These are phyloP conservation scores for Lamellibrachia luymesi DNA, from an alignment of 1,140 invertebrate species.

Conservation along the genomic window DNA sequence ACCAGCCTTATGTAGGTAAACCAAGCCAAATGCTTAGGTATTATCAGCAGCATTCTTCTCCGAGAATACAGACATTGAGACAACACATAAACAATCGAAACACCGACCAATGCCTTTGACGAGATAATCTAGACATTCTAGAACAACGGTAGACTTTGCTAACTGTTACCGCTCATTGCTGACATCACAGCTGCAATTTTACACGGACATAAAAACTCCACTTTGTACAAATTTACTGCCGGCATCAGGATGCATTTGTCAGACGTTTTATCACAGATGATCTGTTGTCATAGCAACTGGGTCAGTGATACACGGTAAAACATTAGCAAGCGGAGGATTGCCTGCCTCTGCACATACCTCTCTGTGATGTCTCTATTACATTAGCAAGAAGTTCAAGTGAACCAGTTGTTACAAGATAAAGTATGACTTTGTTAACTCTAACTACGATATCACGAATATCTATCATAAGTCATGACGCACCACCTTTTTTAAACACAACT, in stretches of 20 bases:
- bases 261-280: background rate
- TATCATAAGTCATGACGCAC: background rate
- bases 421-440: background rate
- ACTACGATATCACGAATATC: background rate
- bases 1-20: background rate
- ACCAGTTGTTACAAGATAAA: background rate
- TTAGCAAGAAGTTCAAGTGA: background rate
- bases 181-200: background rate
- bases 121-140: background rate
- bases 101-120: background rate
- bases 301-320: background rate
- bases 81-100: background rate
- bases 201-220: background rate
- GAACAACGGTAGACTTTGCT: background rate
- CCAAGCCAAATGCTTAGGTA: background rate
- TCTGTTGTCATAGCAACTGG: background rate
- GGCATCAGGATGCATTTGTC: background rate
- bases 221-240: background rate
- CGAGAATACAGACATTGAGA: background rate
- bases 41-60: background rate
- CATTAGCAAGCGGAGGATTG: background rate
- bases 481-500: too few species aligned
- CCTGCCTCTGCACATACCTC: background rate
- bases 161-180: background rate
- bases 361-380: background rate